These are phyloP conservation scores for Agrypnia vestita DNA, from an alignment of 1,140 invertebrate species.

Conservation along the genomic window DNA sequence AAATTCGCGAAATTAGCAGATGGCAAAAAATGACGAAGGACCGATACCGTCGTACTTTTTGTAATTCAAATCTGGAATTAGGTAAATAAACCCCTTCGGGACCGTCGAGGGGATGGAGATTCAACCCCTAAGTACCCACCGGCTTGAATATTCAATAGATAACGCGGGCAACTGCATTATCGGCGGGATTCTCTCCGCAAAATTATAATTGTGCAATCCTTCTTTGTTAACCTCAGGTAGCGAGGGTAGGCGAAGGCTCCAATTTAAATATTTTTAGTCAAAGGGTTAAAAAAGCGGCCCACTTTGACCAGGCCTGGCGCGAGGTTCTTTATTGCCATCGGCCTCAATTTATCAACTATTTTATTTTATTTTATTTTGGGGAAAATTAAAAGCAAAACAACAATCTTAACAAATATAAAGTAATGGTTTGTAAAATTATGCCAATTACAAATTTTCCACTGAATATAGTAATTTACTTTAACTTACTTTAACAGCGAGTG, in stretches of 20 bases:
- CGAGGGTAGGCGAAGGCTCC: constrained; percentile 27
- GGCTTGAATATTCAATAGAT: constrained; percentile 61
- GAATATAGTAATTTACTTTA: too few relatives aligned
- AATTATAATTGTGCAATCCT: constrained; percentile 57
- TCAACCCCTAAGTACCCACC: constrained; percentile 54
- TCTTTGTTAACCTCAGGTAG: constrained; percentile 57
- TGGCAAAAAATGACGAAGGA: constrained; percentile 56
- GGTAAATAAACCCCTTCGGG: constrained; percentile 58
- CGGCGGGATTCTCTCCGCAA: constrained; percentile 54
- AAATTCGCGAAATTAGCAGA: constrained; percentile 60
- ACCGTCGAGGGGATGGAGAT: constrained; percentile 54
- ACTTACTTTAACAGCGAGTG: too few relatives aligned
- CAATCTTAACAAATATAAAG: too few relatives aligned
- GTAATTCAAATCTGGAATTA: constrained; percentile 60
- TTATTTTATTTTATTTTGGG: too few relatives aligned
- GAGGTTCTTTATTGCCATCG: too few relatives aligned
- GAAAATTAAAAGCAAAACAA: too few relatives aligned
- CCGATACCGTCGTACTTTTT: constrained; percentile 50
- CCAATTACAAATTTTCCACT: too few relatives aligned
- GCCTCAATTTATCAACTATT: too few relatives aligned
- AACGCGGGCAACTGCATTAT: constrained; percentile 58
- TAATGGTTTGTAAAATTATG: too few relatives aligned
- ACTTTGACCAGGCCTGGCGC: too few relatives aligned
- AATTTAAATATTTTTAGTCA: constrained; percentile 55
- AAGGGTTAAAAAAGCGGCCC: constrained; percentile 16